Percentiles rank a stretch among this genome's conserved stretches.
These are phyloP conservation scores for Zootoca vivipara DNA, from an alignment of 2,113 vertebrate genomes.

Conservation along the genomic window DNA sequence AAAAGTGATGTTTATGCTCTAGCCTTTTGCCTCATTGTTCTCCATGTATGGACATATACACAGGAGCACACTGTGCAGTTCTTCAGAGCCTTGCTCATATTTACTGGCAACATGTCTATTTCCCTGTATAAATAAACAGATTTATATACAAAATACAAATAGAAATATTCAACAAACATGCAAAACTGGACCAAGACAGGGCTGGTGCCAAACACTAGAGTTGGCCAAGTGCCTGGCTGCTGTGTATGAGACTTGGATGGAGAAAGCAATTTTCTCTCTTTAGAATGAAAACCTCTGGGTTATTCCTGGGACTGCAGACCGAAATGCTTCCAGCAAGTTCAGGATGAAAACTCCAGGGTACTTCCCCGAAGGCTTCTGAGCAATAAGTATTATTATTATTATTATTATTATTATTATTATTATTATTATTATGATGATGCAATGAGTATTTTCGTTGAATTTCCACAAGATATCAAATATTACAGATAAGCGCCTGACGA, in stretches of 20 bases:
- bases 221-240: constrained; percentile 29
- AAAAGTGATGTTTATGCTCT: constrained; percentile 56
- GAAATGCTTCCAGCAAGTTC: neutral
- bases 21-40: neutral
- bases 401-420: too few species aligned
- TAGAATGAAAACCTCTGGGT: constrained; percentile 6
- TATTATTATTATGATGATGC: too few species aligned
- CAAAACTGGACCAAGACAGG: constrained; percentile 34
- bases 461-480: too few species aligned
- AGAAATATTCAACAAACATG: constrained; percentile 41
- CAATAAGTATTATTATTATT: neutral
- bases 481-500: too few species aligned
- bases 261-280: constrained; percentile 10
- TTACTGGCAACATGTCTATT: constrained; percentile 50
- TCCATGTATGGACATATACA: constrained; percentile 59
- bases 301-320: neutral
- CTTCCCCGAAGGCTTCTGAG: neutral
- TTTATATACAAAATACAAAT: constrained; percentile 56
- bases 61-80: constrained; percentile 49
- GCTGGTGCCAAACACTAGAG: constrained; percentile 35
- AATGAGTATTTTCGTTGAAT: neutral
- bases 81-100: constrained; percentile 48
- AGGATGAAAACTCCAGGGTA: constrained; percentile 4
- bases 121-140: constrained; percentile 46
- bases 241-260: constrained; percentile 20